A percentile compares a stretch with the other conserved stretches of the same genome.
Conservation (phyloP, 2,797 vertebrate species). For the Anguilla obscura region DNA sequence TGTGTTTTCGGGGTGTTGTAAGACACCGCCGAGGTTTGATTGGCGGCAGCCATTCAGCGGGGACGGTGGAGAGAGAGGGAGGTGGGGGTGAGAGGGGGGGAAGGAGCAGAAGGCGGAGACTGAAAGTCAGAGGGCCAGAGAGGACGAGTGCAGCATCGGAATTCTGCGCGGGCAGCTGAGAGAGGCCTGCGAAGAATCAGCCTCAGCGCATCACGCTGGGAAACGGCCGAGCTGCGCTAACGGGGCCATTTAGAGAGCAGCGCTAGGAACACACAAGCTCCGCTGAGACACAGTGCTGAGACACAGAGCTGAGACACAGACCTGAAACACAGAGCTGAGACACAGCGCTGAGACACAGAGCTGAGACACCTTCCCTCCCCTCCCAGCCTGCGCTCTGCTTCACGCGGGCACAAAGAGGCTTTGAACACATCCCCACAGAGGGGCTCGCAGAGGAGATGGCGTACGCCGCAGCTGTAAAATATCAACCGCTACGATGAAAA, state of each 20-base stretch:
- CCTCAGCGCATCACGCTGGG: no score
- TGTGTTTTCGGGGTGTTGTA: no score
- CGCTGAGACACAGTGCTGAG: neutral
- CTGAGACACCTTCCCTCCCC: neutral
- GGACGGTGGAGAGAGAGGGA: no score
- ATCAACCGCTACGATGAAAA: neutral
- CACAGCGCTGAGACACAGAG: neutral
- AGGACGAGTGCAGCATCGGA: no score
- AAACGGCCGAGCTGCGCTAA: no score
- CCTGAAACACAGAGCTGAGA: neutral
- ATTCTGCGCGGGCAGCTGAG: no score
- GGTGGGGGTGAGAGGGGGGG: no score
- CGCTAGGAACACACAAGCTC: neutral
- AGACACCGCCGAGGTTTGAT: no score
- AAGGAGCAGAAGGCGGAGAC: no score
- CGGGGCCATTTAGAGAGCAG: neutral
- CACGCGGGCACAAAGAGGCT: neutral
- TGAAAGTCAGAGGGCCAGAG: no score
- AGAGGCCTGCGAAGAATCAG: no score
- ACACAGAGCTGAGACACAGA: neutral
- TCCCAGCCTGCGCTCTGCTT: neutral
- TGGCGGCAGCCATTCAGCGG: no score
- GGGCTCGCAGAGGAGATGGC: neutral
- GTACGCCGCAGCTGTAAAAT: neutral
- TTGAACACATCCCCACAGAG: neutral